phyloP scores from a whole-genome alignment of 1,140 invertebrate genomes.

The fruit fly (Drosophila melanogaster) region DNA sequence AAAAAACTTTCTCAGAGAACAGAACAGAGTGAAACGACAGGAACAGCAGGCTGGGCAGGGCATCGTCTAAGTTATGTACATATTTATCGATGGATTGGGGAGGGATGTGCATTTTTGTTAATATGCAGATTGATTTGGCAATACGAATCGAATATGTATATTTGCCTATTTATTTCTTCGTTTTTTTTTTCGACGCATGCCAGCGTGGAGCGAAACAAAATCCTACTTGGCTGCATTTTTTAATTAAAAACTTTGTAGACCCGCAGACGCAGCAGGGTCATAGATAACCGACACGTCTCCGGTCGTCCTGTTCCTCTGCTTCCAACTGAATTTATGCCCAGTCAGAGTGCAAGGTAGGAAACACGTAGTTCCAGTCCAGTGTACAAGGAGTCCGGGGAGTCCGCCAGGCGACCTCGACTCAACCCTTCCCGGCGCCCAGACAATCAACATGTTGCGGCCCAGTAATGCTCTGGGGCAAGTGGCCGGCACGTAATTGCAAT shows the following conservation, averaged over 20 bases:
- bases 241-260: constrained; percentile 70
- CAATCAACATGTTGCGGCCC: constrained; percentile 64
- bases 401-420: background rate
- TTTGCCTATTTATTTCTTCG: constrained; percentile 15
- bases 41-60: constrained; percentile 22
- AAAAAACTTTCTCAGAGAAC: constrained; percentile 47
- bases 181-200: too few species aligned
- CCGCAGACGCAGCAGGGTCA: constrained; percentile 47
- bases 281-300: constrained; percentile 43
- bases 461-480: constrained; percentile 54
- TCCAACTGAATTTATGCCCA: constrained; percentile 51
- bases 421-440: constrained; percentile 25
- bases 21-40: constrained; percentile 21
- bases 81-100: constrained; percentile 34
- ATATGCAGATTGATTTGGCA: constrained; percentile 75
- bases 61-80: constrained; percentile 62
- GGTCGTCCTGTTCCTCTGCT: background rate
- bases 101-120: constrained; percentile 36
- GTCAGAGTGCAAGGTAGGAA: constrained; percentile 32
- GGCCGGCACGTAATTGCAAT: constrained; percentile 68
- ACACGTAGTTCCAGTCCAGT: constrained; percentile 33
- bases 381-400: background rate
- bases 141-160: constrained; percentile 35
- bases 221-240: constrained; percentile 53
- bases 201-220: background rate